Evolutionary conservation across 2,888 invertebrate genomes (phyloP).

Genomic region (Volucella inanis): DNA sequence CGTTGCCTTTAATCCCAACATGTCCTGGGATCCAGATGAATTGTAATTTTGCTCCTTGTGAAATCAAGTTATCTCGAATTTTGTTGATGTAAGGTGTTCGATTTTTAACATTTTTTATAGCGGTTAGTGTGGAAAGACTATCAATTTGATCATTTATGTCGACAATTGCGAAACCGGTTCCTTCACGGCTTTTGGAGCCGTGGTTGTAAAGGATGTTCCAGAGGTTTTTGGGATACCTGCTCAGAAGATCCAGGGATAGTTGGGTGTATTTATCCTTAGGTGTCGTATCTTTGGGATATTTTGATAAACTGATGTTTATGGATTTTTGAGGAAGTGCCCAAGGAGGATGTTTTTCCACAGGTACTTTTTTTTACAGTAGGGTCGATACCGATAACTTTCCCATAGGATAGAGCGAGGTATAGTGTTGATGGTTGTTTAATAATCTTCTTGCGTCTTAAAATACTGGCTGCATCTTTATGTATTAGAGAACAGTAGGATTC

Average conservation of each 20-base stretch:
- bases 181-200: not conserved
- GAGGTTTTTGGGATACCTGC: not conserved
- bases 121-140: too few species aligned
- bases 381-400: too few species aligned
- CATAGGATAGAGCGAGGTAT: too few species aligned
- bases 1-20: not conserved
- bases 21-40: not conserved
- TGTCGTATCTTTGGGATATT: too few species aligned
- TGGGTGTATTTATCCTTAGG: too few species aligned
- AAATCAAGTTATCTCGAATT: slow-evolving; percentile 10
- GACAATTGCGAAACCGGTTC: not conserved
- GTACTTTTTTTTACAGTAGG: too few species aligned
- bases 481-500: not conserved
- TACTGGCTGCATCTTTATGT: not conserved
- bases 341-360: too few species aligned
- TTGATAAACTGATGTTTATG: too few species aligned
- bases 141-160: not conserved
- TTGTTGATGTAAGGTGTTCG: slow-evolving; percentile 11
- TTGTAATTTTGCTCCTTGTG: not conserved
- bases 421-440: slow-evolving; percentile 12
- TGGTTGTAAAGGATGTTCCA: not conserved
- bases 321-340: too few species aligned
- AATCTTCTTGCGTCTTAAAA: not conserved
- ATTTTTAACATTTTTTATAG: not conserved
- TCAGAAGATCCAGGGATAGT: too few species aligned